phyloP scores from a whole-genome alignment of 2,797 vertebrate genomes.

The Pipistrellus nathusii region DNA sequence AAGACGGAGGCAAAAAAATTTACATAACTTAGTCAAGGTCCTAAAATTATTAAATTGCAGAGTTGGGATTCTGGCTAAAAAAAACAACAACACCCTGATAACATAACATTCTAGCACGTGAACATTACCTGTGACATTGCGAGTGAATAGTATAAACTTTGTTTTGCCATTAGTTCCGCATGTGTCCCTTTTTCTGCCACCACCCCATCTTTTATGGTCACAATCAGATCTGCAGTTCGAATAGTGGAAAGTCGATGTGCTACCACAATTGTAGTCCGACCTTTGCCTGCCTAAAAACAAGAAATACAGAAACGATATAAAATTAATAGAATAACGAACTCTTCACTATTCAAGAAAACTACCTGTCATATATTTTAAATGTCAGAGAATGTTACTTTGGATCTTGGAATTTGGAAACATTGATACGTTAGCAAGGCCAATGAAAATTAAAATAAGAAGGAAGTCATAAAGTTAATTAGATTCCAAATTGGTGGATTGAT shows the following conservation, averaged over 20 bases:
- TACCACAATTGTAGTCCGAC: constrained; percentile 83
- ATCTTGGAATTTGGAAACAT: constrained; percentile 28
- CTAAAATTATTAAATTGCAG: not conserved
- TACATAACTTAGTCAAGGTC: not conserved
- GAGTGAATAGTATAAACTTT: constrained; percentile 76
- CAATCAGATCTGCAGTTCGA: constrained; percentile 81
- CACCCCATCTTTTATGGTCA: constrained; percentile 72
- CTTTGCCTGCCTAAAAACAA: constrained; percentile 79
- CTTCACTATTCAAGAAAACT: not conserved
- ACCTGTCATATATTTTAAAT: constrained; percentile 1
- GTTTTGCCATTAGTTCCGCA: constrained; percentile 80
- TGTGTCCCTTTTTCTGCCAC: constrained; percentile 84
- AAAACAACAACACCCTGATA: not conserved
- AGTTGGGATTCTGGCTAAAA: not conserved
- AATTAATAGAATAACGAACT: not conserved
- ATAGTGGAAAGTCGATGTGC: constrained; percentile 81
- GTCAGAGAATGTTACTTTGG: constrained; percentile 7
- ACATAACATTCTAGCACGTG: not conserved
- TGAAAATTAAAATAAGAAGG: constrained; percentile 42
- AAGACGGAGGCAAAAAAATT: constrained; percentile 38
- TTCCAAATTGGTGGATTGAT: constrained; percentile 1
- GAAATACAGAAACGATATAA: not conserved
- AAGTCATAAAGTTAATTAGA: constrained; percentile 29
- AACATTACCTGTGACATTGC: constrained; percentile 74
- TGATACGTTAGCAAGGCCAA: constrained; percentile 1